Evolutionary conservation across 2,113 vertebrate genomes (phyloP).

Genomic region (Rallus limicola): DNA sequence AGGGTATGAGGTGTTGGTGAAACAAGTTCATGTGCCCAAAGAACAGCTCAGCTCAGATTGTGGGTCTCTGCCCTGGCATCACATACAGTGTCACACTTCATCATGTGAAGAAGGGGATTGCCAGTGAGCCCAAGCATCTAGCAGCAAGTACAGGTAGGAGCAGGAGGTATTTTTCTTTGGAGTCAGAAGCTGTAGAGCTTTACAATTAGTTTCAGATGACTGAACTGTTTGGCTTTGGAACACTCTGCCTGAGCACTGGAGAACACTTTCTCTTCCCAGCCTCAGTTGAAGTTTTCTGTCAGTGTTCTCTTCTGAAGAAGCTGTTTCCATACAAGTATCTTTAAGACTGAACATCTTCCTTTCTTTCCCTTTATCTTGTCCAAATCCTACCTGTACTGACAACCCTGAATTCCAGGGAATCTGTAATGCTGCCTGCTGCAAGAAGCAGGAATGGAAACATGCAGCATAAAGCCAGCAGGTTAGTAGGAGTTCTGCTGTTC

Average conservation of each 20-base stretch:
- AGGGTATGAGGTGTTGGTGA: conserved; percentile 53
- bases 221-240: not conserved
- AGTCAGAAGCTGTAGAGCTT: not conserved
- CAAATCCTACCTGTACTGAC: not conserved
- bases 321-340: not conserved
- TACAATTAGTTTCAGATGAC: not conserved
- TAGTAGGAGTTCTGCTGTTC: not conserved
- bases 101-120: conserved; percentile 77
- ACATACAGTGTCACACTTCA: conserved; percentile 78
- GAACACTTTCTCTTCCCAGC: not conserved
- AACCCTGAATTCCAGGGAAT: not conserved
- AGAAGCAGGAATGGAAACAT: not conserved
- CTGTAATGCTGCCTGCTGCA: not conserved
- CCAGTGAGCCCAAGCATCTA: conserved; percentile 79
- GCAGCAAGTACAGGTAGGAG: conserved; percentile 81
- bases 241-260: not conserved
- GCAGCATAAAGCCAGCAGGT: not conserved
- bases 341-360: not conserved
- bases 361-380: not conserved
- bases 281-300: not conserved
- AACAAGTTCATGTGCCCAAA: conserved; percentile 77
- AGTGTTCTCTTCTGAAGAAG: not conserved
- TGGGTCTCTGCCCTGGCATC: conserved; percentile 77
- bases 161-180: not conserved
- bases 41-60: conserved; percentile 80